These are phyloP conservation scores for Eilema griseolum DNA, from an alignment of 2,888 invertebrate species.

Conservation along the genomic window DNA sequence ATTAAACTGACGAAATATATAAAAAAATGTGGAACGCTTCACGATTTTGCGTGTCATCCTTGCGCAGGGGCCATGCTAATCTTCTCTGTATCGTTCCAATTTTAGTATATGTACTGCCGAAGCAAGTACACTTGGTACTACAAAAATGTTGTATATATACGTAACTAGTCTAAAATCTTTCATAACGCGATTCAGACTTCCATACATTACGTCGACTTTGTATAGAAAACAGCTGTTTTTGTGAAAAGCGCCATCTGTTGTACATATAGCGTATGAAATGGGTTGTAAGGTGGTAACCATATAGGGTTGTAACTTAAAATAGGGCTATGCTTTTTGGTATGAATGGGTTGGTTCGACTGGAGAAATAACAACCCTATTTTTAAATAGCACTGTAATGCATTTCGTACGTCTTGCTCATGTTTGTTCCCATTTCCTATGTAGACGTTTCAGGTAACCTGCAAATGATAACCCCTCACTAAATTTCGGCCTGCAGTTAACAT, in stretches of 20 bases:
- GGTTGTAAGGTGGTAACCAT: no score
- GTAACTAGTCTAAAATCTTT: not conserved
- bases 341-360: no score
- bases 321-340: no score
- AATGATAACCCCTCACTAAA: no score
- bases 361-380: not conserved
- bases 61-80: constrained; percentile 25
- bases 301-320: no score
- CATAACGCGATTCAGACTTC: constrained; percentile 13
- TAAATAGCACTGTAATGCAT: not conserved
- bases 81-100: constrained; percentile 18
- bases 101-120: constrained; percentile 13
- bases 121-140: not conserved
- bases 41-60: constrained; percentile 20
- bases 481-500: no score
- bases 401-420: not conserved
- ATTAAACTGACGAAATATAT: not conserved
- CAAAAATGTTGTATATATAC: constrained; percentile 2
- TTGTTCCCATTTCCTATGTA: not conserved
- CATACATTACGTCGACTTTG: not conserved
- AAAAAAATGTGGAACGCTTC: constrained; percentile 22
- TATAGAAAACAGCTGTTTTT: not conserved
- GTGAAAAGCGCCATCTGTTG: constrained; percentile 19
- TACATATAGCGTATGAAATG: not conserved
- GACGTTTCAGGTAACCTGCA: no score